These are phyloP conservation scores for Lampris incognitus DNA, from an alignment of 2,113 vertebrate species.

Conservation along the genomic window DNA sequence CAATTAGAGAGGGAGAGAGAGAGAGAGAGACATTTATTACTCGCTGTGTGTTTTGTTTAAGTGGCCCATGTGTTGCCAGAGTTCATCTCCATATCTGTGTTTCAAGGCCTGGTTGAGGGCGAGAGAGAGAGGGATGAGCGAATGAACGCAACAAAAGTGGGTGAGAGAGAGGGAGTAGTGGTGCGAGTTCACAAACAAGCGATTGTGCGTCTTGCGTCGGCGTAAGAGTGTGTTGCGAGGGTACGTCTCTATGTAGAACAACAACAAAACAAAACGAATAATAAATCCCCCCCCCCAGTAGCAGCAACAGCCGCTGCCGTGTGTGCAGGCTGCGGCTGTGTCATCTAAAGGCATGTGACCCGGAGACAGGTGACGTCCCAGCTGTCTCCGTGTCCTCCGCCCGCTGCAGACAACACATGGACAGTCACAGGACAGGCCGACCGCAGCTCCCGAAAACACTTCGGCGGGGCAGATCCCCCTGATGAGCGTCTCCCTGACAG, in stretches of 20 bases:
- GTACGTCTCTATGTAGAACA: too few species aligned
- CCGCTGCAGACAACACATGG: slow-evolving; percentile 71
- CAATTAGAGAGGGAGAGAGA: slow-evolving; percentile 35
- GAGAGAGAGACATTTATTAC: slow-evolving; percentile 29
- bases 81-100: neutral
- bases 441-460: neutral
- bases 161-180: neutral
- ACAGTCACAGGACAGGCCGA: slow-evolving; percentile 47
- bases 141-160: neutral
- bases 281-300: too few species aligned
- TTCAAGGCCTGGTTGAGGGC: neutral
- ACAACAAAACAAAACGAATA: too few species aligned
- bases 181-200: neutral
- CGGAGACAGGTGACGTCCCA: slow-evolving; percentile 73
- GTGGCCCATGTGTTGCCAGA: too few species aligned
- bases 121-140: neutral
- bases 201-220: neutral
- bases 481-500: slow-evolving; percentile 15
- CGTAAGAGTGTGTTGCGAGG: neutral
- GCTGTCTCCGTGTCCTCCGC: slow-evolving; percentile 64
- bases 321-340: slow-evolving; percentile 33
- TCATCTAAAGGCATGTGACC: slow-evolving; percentile 61
- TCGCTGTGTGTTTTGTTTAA: neutral
- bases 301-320: neutral
- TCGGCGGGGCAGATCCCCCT: slow-evolving; percentile 40